Conservation (phyloP, 2,113 vertebrate species). For the Addax nasomaculatus region DNA sequence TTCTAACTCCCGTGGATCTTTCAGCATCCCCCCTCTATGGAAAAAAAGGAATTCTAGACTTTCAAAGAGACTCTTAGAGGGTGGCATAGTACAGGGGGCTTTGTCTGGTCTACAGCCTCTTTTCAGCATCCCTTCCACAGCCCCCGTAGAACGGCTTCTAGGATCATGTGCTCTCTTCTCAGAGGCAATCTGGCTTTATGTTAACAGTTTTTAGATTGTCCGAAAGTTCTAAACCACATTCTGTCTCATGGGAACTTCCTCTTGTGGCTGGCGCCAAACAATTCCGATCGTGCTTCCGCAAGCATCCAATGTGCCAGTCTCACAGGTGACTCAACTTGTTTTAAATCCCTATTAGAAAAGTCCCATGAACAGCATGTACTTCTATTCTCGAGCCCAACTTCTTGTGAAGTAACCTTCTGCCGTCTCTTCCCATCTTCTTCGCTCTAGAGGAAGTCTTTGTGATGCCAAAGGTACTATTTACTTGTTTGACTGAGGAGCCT, state of each 20-base stretch:
- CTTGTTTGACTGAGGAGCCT: neutral
- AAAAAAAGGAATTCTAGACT: constrained; percentile 3
- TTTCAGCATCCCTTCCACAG: neutral
- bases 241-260: neutral
- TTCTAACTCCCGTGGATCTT: neutral
- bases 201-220: neutral
- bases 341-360: neutral
- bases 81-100: neutral
- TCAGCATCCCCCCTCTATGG: neutral
- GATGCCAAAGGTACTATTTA: neutral
- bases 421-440: neutral
- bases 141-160: neutral
- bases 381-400: neutral
- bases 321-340: neutral
- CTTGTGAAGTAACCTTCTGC: neutral
- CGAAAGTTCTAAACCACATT: neutral
- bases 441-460: neutral
- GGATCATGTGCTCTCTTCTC: neutral
- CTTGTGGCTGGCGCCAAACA: neutral
- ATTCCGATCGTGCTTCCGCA: neutral
- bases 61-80: neutral
- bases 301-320: neutral
- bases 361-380: neutral
- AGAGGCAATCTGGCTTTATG: neutral
- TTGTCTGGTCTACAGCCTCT: neutral